Conservation (phyloP, 1,140 invertebrate genomes). For the Wasmannia auropunctata region DNA sequence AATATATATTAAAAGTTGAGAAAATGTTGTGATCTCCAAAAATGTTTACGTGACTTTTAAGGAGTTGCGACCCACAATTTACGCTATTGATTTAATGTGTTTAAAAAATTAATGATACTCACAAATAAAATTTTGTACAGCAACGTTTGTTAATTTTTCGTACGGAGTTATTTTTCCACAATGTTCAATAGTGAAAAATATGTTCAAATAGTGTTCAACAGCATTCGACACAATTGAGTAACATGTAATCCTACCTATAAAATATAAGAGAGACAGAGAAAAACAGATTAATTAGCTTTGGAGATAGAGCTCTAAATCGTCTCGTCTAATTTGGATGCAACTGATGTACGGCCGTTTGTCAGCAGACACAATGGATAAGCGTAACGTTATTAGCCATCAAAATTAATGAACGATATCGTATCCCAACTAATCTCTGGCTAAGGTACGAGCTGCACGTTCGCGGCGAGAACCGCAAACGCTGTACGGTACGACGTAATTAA, state of each 20-base stretch:
- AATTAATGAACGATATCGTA: conserved; percentile 44
- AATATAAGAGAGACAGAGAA: background rate
- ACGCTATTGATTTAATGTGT: background rate
- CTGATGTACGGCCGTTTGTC: background rate
- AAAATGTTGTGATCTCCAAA: background rate
- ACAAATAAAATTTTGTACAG: background rate
- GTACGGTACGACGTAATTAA: conserved; percentile 24
- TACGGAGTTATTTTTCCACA: background rate
- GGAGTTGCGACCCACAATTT: background rate
- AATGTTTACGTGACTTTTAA: background rate
- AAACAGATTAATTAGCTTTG: background rate
- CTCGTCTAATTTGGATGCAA: conserved; percentile 5
- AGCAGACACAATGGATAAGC: background rate
- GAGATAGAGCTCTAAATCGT: background rate
- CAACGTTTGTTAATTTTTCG: background rate
- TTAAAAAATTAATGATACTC: background rate
- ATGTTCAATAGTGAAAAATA: background rate
- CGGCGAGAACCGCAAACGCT: background rate
- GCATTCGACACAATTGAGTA: background rate
- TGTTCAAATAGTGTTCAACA: background rate
- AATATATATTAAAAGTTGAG: too few relatives aligned
- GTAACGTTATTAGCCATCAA: conserved; percentile 31
- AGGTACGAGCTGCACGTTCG: background rate
- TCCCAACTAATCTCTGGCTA: conserved; percentile 34
- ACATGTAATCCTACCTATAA: background rate